Evolutionary conservation across 2,888 invertebrate genomes (phyloP).

Genomic region (Camponotus fellah): DNA sequence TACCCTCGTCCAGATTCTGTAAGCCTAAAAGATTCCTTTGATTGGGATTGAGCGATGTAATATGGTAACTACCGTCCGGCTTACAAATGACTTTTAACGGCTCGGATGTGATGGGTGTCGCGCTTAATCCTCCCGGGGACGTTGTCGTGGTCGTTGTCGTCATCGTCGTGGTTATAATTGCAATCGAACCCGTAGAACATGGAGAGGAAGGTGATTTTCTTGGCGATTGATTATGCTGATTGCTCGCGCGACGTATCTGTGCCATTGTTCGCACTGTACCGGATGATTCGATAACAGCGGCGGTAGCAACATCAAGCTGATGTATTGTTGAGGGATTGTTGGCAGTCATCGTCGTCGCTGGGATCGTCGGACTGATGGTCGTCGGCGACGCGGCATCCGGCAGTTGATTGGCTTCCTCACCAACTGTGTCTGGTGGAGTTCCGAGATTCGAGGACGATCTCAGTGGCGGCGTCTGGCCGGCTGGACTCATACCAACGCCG

Average conservation of each 20-base stretch:
- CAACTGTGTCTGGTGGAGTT: slow-evolving; percentile 82
- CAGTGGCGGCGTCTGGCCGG: slow-evolving; percentile 84
- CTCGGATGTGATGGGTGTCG: slow-evolving; percentile 78
- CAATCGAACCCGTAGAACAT: slow-evolving; percentile 59
- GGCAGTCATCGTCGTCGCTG: slow-evolving; percentile 67
- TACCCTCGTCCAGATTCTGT: slow-evolving; percentile 81
- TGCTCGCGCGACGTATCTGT: slow-evolving; percentile 69
- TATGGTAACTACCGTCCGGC: slow-evolving; percentile 83
- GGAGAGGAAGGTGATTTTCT: slow-evolving; percentile 82
- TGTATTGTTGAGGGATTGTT: slow-evolving; percentile 71
- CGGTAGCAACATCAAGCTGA: not conserved
- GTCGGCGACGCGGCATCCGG: slow-evolving; percentile 77
- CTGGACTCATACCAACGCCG: slow-evolving; percentile 85
- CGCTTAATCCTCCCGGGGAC: slow-evolving; percentile 51
- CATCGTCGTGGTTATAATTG: slow-evolving; percentile 60
- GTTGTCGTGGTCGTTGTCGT: slow-evolving; percentile 70
- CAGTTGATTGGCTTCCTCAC: slow-evolving; percentile 83
- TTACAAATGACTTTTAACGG: slow-evolving; percentile 83
- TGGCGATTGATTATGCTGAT: slow-evolving; percentile 79
- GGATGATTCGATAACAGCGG: slow-evolving; percentile 59
- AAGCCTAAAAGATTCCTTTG: slow-evolving; percentile 79
- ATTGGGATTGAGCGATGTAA: slow-evolving; percentile 81
- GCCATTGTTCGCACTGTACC: slow-evolving; percentile 67
- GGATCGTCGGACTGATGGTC: slow-evolving; percentile 78
- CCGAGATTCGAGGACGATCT: slow-evolving; percentile 75